Percentiles rank a stretch among this genome's conserved stretches.
Conservation (phyloP, 2,888 invertebrate species). For the Protonemura montana region DNA sequence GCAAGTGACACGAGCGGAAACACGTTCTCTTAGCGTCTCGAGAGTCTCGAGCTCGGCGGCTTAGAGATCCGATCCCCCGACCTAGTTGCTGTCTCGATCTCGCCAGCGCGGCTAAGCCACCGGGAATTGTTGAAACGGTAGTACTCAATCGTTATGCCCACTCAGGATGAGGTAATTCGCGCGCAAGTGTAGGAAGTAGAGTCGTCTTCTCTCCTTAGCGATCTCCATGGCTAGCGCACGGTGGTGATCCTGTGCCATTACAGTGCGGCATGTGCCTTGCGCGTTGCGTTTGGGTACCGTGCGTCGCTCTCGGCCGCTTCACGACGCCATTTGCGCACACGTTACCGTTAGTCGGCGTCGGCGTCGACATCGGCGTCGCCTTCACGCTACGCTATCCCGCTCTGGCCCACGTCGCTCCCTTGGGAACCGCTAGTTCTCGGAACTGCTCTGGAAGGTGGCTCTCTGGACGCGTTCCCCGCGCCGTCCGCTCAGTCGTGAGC, state of each 20-base stretch:
- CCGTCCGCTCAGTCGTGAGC: not conserved
- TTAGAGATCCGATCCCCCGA: slow-evolving; percentile 25
- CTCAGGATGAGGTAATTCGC: slow-evolving; percentile 40
- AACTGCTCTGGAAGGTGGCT: not conserved
- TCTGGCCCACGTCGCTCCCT: not conserved
- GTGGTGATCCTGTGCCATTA: slow-evolving; percentile 26
- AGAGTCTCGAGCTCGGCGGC: not conserved
- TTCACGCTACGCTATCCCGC: not conserved
- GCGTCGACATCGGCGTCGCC: not conserved
- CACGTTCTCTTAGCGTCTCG: slow-evolving; percentile 15
- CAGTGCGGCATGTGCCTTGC: not conserved
- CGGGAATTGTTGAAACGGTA: slow-evolving; percentile 39
- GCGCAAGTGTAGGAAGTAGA: not conserved
- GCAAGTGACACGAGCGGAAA: slow-evolving; percentile 36
- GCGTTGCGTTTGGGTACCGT: no score
- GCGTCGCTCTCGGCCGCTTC: not conserved
- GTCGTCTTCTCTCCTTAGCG: not conserved
- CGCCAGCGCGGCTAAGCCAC: slow-evolving; percentile 33
- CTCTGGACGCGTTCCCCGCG: not conserved
- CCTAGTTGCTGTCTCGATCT: slow-evolving; percentile 34
- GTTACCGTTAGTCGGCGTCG: slow-evolving; percentile 21
- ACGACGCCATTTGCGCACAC: slow-evolving; percentile 1
- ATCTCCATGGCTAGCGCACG: no score
- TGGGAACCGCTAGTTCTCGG: not conserved
- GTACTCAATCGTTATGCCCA: slow-evolving; percentile 39